Conservation (phyloP, 1,140 invertebrate genomes). For the Macrobrachium rosenbergii region DNA sequence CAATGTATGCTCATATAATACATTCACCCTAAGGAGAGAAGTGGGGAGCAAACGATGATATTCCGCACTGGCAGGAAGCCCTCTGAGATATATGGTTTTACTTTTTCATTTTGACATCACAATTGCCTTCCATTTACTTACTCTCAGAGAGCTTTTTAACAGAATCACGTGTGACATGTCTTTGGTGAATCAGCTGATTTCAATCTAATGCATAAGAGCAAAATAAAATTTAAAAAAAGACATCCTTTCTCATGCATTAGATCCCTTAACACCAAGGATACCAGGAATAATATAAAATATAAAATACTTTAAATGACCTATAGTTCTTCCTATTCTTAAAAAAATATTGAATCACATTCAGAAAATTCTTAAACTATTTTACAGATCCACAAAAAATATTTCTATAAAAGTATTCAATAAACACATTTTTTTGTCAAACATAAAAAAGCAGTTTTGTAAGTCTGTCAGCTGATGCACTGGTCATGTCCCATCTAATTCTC, state of each 20-base stretch:
- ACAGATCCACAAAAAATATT: slow-evolving; percentile 2
- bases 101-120: slow-evolving; percentile 19
- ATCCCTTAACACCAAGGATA: no score
- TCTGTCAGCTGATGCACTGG: slow-evolving; percentile 36
- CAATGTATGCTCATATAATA: slow-evolving; percentile 55
- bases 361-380: no score
- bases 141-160: slow-evolving; percentile 46
- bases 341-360: no score
- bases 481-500: slow-evolving; percentile 44
- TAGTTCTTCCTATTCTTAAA: no score
- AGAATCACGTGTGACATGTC: slow-evolving; percentile 42
- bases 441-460: slow-evolving; percentile 14
- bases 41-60: slow-evolving; percentile 52
- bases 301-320: no score
- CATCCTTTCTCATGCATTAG: no score
- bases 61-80: slow-evolving; percentile 54
- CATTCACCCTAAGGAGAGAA: slow-evolving; percentile 57
- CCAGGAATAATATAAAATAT: no score
- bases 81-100: slow-evolving; percentile 44
- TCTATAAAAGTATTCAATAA: background rate
- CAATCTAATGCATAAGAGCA: background rate
- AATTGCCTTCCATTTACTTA: background rate
- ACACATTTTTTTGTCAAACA: slow-evolving; percentile 4
- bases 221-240: no score
- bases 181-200: slow-evolving; percentile 44